Percentiles rank a stretch among this genome's conserved stretches.
Conservation (phyloP, 2,797 vertebrate genomes). For the Decapterus maruadsi region DNA sequence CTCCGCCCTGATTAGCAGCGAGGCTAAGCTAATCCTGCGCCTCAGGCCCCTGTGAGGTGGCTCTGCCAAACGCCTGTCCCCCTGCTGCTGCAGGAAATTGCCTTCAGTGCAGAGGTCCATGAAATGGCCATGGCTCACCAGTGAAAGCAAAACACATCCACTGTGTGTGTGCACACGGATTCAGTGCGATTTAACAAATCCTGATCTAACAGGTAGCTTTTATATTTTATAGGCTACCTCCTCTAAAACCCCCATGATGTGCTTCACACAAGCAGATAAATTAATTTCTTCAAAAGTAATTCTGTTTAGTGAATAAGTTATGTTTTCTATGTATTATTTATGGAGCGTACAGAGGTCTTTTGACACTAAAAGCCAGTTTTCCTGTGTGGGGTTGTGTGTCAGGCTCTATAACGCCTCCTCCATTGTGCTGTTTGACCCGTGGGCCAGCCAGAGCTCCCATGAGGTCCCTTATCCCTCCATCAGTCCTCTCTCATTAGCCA, state of each 20-base stretch:
- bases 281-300: not conserved
- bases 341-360: constrained; percentile 50
- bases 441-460: constrained; percentile 75
- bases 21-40: constrained; percentile 83
- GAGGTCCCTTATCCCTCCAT: constrained; percentile 82
- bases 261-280: not conserved
- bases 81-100: constrained; percentile 88
- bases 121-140: constrained; percentile 71
- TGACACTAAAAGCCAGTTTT: constrained; percentile 77
- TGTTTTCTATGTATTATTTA: constrained; percentile 66
- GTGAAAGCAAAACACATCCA: constrained; percentile 38
- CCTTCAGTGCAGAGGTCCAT: constrained; percentile 83
- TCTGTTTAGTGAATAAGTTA: not conserved
- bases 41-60: constrained; percentile 78
- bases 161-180: constrained; percentile 39
- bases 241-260: not conserved
- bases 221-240: not conserved
- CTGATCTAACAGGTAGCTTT: constrained; percentile 65
- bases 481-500: constrained; percentile 84
- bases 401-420: constrained; percentile 78
- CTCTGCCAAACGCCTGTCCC: constrained; percentile 82
- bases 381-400: constrained; percentile 76
- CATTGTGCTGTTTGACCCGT: constrained; percentile 83
- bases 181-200: constrained; percentile 43
- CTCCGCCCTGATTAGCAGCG: constrained; percentile 78